Evolutionary conservation across 2,888 invertebrate species (phyloP).

Genomic region (Heliconius cydno): DNA sequence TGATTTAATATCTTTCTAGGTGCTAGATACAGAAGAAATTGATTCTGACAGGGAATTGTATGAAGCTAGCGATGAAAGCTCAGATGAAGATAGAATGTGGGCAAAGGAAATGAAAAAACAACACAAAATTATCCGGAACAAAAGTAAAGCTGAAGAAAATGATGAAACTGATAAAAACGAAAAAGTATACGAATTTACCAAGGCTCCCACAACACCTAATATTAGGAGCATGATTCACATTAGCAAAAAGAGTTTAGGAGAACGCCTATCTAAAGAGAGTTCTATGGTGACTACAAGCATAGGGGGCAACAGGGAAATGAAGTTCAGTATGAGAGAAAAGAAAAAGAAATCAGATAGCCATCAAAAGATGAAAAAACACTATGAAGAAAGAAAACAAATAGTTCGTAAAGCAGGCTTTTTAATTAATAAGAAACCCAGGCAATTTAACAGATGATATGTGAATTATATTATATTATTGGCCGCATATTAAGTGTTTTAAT

Average conservation of each 20-base stretch:
- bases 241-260: constrained; percentile 88
- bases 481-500: neutral
- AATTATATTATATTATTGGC: neutral
- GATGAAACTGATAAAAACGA: constrained; percentile 54
- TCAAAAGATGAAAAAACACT: constrained; percentile 86
- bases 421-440: constrained; percentile 58
- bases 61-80: constrained; percentile 79
- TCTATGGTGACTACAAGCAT: constrained; percentile 76
- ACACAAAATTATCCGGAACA: constrained; percentile 85
- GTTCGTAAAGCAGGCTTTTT: constrained; percentile 78
- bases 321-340: constrained; percentile 86
- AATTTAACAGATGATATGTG: constrained; percentile 5
- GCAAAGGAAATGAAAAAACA: constrained; percentile 91
- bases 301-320: constrained; percentile 91
- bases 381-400: constrained; percentile 87
- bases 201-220: constrained; percentile 81
- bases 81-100: constrained; percentile 93
- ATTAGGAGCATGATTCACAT: constrained; percentile 78
- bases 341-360: constrained; percentile 81
- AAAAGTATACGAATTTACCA: constrained; percentile 59
- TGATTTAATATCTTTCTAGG: constrained; percentile 50
- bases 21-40: constrained; percentile 69
- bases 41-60: constrained; percentile 82
- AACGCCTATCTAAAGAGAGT: constrained; percentile 86
- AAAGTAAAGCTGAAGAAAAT: constrained; percentile 53